These are phyloP conservation scores for Hystrix brachyura DNA, from an alignment of 2,113 vertebrate genomes.

Conservation along the genomic window DNA sequence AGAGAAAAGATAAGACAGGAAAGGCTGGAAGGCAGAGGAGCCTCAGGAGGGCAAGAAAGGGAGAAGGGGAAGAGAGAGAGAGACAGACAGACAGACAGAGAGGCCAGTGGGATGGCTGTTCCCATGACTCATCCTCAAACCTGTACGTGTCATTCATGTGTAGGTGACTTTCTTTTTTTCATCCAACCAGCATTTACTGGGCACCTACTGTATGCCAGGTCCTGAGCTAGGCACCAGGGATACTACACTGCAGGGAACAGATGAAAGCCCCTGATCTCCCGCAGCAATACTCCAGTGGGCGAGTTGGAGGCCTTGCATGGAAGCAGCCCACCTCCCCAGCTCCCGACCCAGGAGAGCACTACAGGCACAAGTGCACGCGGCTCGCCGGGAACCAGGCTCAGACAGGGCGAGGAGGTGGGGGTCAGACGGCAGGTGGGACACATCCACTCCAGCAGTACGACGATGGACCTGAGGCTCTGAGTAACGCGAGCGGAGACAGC, in stretches of 20 bases:
- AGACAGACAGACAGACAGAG: background rate
- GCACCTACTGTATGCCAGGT: background rate
- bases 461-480: background rate
- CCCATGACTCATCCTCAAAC: background rate
- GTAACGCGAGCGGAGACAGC: background rate
- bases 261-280: rapidly evolving
- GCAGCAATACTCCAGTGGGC: rapidly evolving
- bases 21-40: background rate
- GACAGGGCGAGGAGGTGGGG: too few species aligned
- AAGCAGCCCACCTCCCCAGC: rapidly evolving
- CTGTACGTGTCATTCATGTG: rapidly evolving
- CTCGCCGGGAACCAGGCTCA: background rate
- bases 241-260: background rate
- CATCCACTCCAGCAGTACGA: background rate
- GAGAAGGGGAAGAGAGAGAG: background rate
- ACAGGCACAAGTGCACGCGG: background rate
- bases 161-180: background rate
- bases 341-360: rapidly evolving
- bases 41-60: rapidly evolving
- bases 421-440: background rate
- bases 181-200: background rate
- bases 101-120: rapidly evolving
- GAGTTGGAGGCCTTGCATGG: background rate
- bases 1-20: background rate
- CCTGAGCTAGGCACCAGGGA: background rate